phyloP scores from a whole-genome alignment of 2,888 invertebrate species.

The Serrognathus titanus region DNA sequence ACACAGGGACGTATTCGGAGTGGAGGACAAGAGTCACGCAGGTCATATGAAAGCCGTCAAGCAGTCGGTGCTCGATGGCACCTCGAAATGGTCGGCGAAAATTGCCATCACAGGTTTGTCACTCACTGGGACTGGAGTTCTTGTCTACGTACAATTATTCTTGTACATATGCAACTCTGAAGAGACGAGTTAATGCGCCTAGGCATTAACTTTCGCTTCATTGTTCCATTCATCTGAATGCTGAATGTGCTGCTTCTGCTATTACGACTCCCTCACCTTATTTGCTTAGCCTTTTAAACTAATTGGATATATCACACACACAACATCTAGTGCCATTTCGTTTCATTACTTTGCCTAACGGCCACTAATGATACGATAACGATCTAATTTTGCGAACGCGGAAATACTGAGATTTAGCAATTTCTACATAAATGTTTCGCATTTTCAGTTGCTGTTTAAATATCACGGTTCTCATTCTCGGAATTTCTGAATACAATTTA shows the following conservation, averaged over 20 bases:
- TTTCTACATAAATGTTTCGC: too few relatives aligned
- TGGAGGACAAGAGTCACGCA: slow-evolving; percentile 89
- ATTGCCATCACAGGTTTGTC: slow-evolving; percentile 99
- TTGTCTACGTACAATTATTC: neutral
- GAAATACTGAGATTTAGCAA: too few relatives aligned
- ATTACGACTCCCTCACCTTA: slow-evolving; percentile 17
- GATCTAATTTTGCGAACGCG: too few relatives aligned
- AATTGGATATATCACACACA: slow-evolving; percentile 33
- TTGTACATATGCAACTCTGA: neutral
- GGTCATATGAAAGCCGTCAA: slow-evolving; percentile 98
- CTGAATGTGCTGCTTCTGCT: slow-evolving; percentile 39
- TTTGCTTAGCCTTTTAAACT: slow-evolving; percentile 28
- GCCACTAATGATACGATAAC: too few relatives aligned
- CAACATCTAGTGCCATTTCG: slow-evolving; percentile 5
- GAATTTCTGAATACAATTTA: too few relatives aligned
- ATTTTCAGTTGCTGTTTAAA: too few relatives aligned
- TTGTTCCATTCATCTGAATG: slow-evolving; percentile 28
- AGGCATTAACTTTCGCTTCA: neutral
- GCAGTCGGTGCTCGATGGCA: slow-evolving; percentile 98
- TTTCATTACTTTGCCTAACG: too few relatives aligned
- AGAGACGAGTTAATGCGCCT: neutral
- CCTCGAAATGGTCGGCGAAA: slow-evolving; percentile 99
- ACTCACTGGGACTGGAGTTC: slow-evolving; percentile 19
- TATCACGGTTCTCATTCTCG: too few relatives aligned
- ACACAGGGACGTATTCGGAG: slow-evolving; percentile 89